phyloP scores from a whole-genome alignment of 2,888 invertebrate species.

The Amiota minor region DNA sequence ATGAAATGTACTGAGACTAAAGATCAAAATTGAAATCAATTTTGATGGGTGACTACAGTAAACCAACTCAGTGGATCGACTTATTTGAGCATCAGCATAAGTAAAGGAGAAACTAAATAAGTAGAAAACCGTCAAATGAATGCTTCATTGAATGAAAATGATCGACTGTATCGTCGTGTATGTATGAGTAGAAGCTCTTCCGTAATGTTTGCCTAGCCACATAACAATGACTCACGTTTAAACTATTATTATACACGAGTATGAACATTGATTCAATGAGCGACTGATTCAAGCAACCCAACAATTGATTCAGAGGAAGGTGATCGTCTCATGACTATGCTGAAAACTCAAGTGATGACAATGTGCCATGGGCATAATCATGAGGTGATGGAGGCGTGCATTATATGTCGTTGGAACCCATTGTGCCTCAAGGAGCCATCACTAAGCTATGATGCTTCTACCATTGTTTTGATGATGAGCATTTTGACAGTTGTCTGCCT shows the following conservation, averaged over 20 bases:
- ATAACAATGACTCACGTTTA: not conserved
- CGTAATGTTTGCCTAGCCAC: not conserved
- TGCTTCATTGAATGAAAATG: not conserved
- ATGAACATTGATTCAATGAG: not conserved
- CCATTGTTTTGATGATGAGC: too few species aligned
- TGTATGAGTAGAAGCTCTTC: too few species aligned
- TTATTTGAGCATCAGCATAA: too few species aligned
- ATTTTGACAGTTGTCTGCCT: too few species aligned
- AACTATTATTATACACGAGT: not conserved
- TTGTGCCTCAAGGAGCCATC: too few species aligned
- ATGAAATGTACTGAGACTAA: constrained; percentile 11
- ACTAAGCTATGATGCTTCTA: too few species aligned
- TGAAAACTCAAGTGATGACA: too few species aligned
- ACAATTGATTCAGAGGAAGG: too few species aligned
- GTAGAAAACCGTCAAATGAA: not conserved
- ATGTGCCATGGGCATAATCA: too few species aligned
- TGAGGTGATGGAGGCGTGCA: too few species aligned
- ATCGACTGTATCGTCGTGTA: not conserved
- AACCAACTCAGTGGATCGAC: not conserved
- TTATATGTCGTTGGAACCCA: too few species aligned
- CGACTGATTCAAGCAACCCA: not conserved
- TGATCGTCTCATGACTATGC: too few species aligned
- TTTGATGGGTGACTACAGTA: constrained; percentile 1
- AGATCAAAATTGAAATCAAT: constrained; percentile 18
- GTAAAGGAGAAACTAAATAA: not conserved